Conservation (phyloP, 2,888 invertebrate genomes). For the Gari tellinella region DNA sequence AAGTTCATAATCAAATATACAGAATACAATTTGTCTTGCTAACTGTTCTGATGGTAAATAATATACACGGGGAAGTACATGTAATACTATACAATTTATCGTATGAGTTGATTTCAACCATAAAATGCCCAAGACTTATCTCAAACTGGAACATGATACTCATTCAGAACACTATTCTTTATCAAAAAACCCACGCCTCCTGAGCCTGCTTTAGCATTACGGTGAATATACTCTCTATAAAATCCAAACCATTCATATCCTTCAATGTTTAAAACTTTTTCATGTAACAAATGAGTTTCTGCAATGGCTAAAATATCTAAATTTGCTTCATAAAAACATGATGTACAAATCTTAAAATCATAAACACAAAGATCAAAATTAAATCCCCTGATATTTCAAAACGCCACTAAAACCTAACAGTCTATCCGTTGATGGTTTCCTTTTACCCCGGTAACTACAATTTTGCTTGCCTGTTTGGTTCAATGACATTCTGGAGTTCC, state of each 20-base stretch:
- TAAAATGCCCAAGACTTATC: too few relatives aligned
- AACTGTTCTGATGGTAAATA: too few relatives aligned
- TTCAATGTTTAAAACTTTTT: background rate
- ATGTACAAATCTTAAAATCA: conserved; percentile 3
- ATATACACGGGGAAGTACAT: too few relatives aligned
- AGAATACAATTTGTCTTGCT: too few relatives aligned
- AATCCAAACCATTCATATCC: conserved; percentile 32
- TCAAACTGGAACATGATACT: too few relatives aligned
- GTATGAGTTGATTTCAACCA: too few relatives aligned
- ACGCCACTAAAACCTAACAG: conserved; percentile 7
- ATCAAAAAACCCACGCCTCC: conserved; percentile 21
- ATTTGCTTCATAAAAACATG: conserved; percentile 7
- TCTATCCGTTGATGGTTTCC: too few relatives aligned
- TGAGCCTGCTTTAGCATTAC: conserved; percentile 20
- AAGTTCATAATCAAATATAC: too few relatives aligned
- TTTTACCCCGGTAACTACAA: too few relatives aligned
- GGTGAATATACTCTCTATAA: conserved; percentile 24
- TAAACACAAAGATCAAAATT: conserved; percentile 2
- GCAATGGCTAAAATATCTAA: conserved; percentile 38
- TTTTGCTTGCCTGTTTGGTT: too few relatives aligned
- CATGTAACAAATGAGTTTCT: conserved; percentile 21
- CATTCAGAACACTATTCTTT: background rate
- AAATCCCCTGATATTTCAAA: conserved; percentile 37
- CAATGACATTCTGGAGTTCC: too few relatives aligned
- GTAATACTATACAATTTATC: too few relatives aligned